Evolutionary conservation across 2,113 vertebrate species (phyloP), one percentile per base, ranked within the genome.

Genomic region (Tupaia tana): DNA sequence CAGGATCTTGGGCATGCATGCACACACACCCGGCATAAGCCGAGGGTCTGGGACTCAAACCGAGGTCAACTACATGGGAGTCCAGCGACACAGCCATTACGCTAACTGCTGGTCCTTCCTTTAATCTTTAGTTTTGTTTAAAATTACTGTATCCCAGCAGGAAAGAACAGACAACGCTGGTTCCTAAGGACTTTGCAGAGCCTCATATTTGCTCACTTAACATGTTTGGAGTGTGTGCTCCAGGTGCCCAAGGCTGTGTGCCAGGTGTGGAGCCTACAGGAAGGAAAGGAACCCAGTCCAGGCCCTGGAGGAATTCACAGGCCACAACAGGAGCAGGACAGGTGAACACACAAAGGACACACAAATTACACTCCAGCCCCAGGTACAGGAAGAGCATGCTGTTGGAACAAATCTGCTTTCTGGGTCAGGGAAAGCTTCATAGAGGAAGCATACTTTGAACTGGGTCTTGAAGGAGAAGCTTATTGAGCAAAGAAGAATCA

Each of bases 381-480:
- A 16, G 20, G 5, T 0, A n/a, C n/a, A 80, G 73, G 66, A 74
- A 75, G 20, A 63, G 66, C 66, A 5, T 3, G 31, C 63, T 14
- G 52, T 13, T 29, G 34, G 29, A 86, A 52, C 67, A 11, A 11
- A n/a, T 29, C 70, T 82, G 80, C 59, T 88, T 90, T 34, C 52
- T 56, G 25, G 64, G 29, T 29, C 22, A 59, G 77, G 58, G 25
- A 84, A 25, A 22, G 54, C 89, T 89, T 82, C 6, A 3, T 9
- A 86, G 77, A 78, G 67, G 77, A 93, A 92, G 71, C 66, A 90
- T 4, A 69, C 54, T 66, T 56, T 89, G 90, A 89, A 58, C 3
- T 29, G 84, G 75, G 75, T 66, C 77, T 95, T 78, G 58, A 82
- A 95, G 63, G 43, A 75, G 81, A 63, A 80, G 43, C 75, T 96